A percentile compares a stretch with the other conserved stretches of the same genome.
phyloP scores from a whole-genome alignment of 2,888 invertebrate genomes.

The Abrostola triplasia region DNA sequence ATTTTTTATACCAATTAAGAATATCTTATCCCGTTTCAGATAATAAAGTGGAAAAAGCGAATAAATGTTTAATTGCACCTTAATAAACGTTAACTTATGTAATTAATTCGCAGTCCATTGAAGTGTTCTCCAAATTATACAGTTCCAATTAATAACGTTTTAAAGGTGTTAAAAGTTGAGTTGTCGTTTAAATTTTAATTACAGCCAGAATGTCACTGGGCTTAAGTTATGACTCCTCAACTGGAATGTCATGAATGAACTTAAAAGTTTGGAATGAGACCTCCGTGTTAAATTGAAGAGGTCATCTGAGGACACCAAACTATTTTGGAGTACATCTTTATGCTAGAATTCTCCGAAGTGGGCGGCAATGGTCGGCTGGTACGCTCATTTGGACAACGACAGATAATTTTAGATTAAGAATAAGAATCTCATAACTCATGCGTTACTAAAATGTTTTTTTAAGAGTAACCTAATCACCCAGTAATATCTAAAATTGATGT shows the following conservation, averaged over 20 bases:
- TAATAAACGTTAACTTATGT: conserved; percentile 27
- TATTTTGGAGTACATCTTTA: no score
- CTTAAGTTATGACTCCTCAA: conserved; percentile 18
- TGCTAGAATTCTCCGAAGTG: no score
- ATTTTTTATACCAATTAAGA: no score
- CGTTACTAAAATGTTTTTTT: no score
- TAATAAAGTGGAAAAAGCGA: neutral
- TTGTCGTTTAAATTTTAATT: conserved; percentile 42
- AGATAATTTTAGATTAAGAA: no score
- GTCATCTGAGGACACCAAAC: neutral
- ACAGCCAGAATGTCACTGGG: conserved; percentile 40
- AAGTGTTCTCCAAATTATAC: conserved; percentile 40
- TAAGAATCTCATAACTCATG: no score
- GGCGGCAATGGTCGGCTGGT: no score
- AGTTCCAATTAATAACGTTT: conserved; percentile 43
- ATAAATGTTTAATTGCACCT: conserved; percentile 5
- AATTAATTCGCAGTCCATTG: conserved; percentile 18
- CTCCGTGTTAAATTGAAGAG: conserved; percentile 4
- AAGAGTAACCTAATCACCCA: no score
- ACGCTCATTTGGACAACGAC: no score
- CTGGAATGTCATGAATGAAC: conserved; percentile 21
- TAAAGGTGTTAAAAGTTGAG: conserved; percentile 48
- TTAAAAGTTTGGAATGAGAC: conserved; percentile 17
- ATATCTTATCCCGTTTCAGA: no score
- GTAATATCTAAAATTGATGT: no score